Base-by-base conservation (phyloP, 2,113 vertebrate species). In the Anguilla rostrata region DNA sequence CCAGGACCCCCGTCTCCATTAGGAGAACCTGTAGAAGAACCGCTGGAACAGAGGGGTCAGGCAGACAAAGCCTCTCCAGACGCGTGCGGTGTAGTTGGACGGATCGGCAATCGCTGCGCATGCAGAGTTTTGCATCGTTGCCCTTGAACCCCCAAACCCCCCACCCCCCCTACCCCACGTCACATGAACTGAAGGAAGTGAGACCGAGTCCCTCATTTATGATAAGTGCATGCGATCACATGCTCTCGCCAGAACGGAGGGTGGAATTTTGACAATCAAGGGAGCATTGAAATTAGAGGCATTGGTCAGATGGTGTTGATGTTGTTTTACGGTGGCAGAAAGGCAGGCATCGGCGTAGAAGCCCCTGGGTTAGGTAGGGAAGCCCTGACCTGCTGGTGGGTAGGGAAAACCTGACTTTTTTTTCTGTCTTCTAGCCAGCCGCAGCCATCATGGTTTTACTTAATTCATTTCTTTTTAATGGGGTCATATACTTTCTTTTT, bases 401-500 rank as follows among this genome's bases (percentile, higher is more conserved):
- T 20, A 6, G 43, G 43, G 43, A 46, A 46, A 46, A 1, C 43
- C 43, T 3, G 14, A 60, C 14, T 18, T 15, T 14, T 14, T 3
- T 15, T 60, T 60, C 56, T 60, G 56, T 60, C 56, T 20, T n/a
- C 26, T 71, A 22, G 63, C 26, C 26, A 71, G 26, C 20, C 2
- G 3, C 20, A 71, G n/a, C 71, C 26, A 75, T 75, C n/a, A 34
- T 9, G 6, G 29, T 75, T 75, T 75, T 34, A 29, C 34, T 29
- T 75, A 4, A 75, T 75, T 7, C n/a, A 9, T 4, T 81, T 87
- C 60, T 41, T 22, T 85, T 91, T 80, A 39, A 66, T 9, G 34
- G 75, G 88, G 90, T 29, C 1, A 57, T 71, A 29, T 43, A 34
- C 49, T 90, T 87, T 39, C 26, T 78, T 34, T 46, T n/a, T 78